These are phyloP conservation scores for Nothocercus nigrocapillus DNA, from an alignment of 2,113 vertebrate genomes.

Conservation along the genomic window DNA sequence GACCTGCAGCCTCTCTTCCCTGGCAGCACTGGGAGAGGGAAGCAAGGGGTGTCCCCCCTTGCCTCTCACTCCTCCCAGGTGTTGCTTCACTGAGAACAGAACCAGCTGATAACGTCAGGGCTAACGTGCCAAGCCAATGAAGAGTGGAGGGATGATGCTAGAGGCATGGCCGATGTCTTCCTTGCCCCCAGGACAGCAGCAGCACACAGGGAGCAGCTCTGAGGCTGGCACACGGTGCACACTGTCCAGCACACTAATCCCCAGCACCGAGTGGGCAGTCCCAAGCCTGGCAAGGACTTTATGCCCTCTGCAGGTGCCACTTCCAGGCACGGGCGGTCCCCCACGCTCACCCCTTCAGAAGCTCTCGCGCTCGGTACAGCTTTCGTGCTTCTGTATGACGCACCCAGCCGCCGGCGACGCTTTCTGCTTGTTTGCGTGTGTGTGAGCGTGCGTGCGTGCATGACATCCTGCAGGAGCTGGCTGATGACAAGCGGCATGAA, in stretches of 20 bases:
- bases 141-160: neutral
- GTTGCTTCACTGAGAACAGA: neutral
- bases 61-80: rapidly evolving
- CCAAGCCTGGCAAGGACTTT: neutral
- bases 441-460: rapidly evolving
- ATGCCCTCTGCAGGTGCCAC: neutral
- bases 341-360: neutral
- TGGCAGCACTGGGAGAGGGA: neutral
- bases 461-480: rapidly evolving
- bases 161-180: neutral
- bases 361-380: neutral
- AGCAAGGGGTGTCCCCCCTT: neutral
- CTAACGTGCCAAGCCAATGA: rapidly evolving
- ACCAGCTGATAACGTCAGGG: neutral
- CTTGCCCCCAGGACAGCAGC: neutral
- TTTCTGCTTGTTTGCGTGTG: rapidly evolving
- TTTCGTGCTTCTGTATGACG: neutral
- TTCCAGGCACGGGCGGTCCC: neutral
- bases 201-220: rapidly evolving
- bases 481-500: neutral
- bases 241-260: neutral
- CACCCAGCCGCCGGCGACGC: neutral
- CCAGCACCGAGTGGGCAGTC: neutral
- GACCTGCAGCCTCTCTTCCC: neutral
- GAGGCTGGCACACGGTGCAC: neutral